A percentile compares a stretch with the other conserved stretches of the same genome.
phyloP scores from a whole-genome alignment of 2,888 invertebrate genomes.

The Cataglyphis cursor region DNA sequence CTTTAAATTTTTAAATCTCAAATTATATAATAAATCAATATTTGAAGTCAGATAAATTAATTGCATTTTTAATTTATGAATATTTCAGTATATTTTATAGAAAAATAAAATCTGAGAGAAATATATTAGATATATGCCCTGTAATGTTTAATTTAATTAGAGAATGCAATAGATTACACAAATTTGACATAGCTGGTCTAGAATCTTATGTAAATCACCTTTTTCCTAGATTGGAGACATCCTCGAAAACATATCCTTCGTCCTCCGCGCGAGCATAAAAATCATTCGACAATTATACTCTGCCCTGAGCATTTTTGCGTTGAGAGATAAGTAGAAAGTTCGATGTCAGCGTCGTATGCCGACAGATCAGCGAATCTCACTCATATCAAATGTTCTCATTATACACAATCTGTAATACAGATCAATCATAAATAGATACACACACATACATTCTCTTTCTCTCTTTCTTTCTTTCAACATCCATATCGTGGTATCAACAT shows the following conservation, averaged over 20 bases:
- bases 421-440: constrained; percentile 6
- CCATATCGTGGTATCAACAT: neutral
- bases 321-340: constrained; percentile 34
- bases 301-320: constrained; percentile 36
- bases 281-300: neutral
- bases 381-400: constrained; percentile 4
- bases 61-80: neutral
- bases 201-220: neutral
- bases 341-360: neutral
- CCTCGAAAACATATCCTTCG: neutral
- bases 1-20: neutral
- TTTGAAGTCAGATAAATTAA: too few relatives aligned
- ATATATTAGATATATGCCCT: neutral
- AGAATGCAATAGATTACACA: neutral
- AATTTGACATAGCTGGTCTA: neutral
- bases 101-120: neutral
- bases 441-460: neutral
- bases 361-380: neutral
- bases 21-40: neutral
- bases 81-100: neutral
- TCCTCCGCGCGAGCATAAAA: neutral
- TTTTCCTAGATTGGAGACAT: neutral
- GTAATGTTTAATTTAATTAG: too few relatives aligned
- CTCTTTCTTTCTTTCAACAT: neutral
- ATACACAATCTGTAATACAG: constrained; percentile 11